Percentiles rank a stretch among this genome's conserved stretches.
phyloP scores from a whole-genome alignment of 2,888 invertebrate genomes.

The Phortica okadai region DNA sequence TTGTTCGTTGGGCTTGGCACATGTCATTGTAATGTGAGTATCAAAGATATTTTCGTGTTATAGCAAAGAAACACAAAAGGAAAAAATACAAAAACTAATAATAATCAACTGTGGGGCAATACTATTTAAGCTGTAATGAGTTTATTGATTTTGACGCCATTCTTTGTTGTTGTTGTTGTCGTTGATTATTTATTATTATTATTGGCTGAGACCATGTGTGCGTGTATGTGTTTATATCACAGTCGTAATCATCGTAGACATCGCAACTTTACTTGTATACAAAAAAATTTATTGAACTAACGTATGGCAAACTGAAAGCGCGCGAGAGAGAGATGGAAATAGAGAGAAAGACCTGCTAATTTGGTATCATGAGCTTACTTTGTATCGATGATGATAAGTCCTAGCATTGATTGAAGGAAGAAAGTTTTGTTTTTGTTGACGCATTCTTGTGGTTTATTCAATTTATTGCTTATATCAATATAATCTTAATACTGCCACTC shows the following conservation, averaged over 20 bases:
- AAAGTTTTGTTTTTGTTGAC: background rate
- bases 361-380: background rate
- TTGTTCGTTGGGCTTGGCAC: too few species aligned
- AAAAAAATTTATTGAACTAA: background rate
- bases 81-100: background rate
- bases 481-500: background rate
- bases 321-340: too few species aligned
- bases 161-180: background rate
- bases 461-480: background rate
- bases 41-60: background rate
- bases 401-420: background rate
- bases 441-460: background rate
- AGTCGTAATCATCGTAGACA: background rate
- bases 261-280: background rate
- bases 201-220: background rate
- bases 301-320: background rate
- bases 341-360: too few species aligned
- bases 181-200: background rate
- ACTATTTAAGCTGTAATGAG: background rate
- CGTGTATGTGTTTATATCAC: background rate
- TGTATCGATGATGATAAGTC: background rate
- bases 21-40: too few species aligned
- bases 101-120: background rate
- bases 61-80: background rate
- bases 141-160: background rate